Percentiles rank a stretch among this genome's conserved stretches.
Evolutionary conservation across 2,888 invertebrate species (phyloP).

Genomic region (Mythimna loreyi): DNA sequence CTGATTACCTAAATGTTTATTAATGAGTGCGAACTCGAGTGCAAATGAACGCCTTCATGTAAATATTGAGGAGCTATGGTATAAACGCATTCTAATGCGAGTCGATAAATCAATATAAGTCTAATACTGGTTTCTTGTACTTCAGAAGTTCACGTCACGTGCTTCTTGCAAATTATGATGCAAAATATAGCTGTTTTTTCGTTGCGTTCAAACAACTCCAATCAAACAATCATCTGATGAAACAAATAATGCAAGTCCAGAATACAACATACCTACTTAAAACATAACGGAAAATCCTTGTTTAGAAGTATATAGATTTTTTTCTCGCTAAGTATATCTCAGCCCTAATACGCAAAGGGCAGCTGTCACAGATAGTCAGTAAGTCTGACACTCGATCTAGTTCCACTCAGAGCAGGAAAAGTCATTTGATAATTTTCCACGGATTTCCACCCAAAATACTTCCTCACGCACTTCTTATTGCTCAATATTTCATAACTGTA

Average conservation of each 20-base stretch:
- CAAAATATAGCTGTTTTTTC: not conserved
- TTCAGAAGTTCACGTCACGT: conserved; percentile 1
- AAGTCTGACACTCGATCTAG: too few species aligned
- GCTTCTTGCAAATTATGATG: not conserved
- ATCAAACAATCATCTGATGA: not conserved
- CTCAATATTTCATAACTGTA: not conserved
- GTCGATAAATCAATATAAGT: conserved; percentile 19
- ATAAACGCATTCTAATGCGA: conserved; percentile 41
- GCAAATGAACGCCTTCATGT: conserved; percentile 44
- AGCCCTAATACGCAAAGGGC: too few species aligned
- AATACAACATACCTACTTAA: not conserved
- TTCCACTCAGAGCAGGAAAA: too few species aligned
- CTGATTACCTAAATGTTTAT: conserved; percentile 56
- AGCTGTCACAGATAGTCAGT: too few species aligned
- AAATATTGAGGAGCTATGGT: conserved; percentile 51
- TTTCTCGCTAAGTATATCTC: too few species aligned
- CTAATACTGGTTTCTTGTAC: conserved; percentile 24
- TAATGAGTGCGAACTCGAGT: conserved; percentile 48
- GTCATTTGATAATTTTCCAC: too few species aligned
- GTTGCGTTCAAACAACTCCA: not conserved
- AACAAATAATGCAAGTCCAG: not conserved
- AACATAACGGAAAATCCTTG: too few species aligned
- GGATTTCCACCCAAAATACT: too few species aligned
- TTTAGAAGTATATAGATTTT: too few species aligned
- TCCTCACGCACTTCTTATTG: not conserved